A percentile compares a stretch with the other conserved stretches of the same genome.
phyloP scores from a whole-genome alignment of 1,140 invertebrate species.

The Drosophila novamexicana region DNA sequence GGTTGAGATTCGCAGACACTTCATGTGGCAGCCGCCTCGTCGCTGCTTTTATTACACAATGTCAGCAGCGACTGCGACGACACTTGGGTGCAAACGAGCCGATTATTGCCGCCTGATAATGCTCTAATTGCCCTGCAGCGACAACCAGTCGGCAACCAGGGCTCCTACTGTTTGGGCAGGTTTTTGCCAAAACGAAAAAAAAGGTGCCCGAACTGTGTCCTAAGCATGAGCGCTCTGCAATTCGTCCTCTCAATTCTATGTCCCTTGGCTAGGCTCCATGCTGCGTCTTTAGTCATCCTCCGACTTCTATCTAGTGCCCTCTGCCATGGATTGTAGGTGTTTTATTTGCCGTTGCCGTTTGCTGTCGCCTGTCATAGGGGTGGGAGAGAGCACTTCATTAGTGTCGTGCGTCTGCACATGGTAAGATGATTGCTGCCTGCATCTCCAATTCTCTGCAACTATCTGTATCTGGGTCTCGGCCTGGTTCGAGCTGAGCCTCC shows the following conservation, averaged over 20 bases:
- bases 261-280: constrained; percentile 43
- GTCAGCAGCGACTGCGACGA: constrained; percentile 54
- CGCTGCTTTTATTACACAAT: constrained; percentile 64
- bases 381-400: constrained; percentile 69
- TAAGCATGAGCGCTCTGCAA: constrained; percentile 15
- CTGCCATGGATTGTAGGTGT: constrained; percentile 37
- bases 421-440: constrained; percentile 8
- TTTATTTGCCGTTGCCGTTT: constrained; percentile 39
- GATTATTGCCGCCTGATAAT: constrained; percentile 81
- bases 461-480: constrained; percentile 1
- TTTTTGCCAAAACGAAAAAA: constrained; percentile 14
- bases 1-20: constrained; percentile 16
- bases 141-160: constrained; percentile 41
- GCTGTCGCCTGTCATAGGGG: background rate
- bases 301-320: constrained; percentile 11
- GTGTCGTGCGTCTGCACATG: constrained; percentile 48
- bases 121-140: constrained; percentile 78
- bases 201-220: background rate
- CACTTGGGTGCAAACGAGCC: constrained; percentile 80
- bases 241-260: constrained; percentile 39
- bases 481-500: background rate
- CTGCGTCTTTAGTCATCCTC: constrained; percentile 35
- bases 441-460: constrained; percentile 17
- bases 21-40: constrained; percentile 19
- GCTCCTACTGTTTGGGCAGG: constrained; percentile 67